Conservation (phyloP, 2,888 invertebrate genomes). For the Bedellia somnulentella region DNA sequence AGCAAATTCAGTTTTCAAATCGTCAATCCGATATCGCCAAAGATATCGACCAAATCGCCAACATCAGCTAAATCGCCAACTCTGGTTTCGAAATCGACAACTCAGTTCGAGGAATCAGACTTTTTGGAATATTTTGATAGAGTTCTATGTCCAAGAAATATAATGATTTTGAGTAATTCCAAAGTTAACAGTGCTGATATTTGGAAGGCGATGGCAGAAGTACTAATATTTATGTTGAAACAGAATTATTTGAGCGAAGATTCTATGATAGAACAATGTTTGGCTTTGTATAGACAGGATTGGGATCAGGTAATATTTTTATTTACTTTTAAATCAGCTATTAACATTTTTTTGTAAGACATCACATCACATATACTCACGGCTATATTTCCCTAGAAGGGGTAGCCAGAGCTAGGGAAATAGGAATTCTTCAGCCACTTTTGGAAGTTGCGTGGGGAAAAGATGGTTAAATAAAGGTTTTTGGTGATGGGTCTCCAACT, state of each 20-base stretch:
- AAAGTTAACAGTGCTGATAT: constrained; percentile 17
- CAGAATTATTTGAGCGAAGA: constrained; percentile 61
- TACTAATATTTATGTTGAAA: constrained; percentile 52
- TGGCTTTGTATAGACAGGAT: constrained; percentile 67
- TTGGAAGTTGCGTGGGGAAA: no score
- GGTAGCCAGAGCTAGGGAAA: no score
- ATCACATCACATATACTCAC: no score
- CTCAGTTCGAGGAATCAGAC: constrained; percentile 11
- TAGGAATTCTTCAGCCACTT: no score
- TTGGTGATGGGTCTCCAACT: no score
- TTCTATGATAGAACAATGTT: constrained; percentile 65
- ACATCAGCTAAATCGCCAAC: no score
- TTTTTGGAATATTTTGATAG: constrained; percentile 32
- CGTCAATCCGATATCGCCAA: neutral
- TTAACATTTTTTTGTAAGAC: neutral
- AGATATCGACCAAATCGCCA: no score
- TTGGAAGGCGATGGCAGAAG: constrained; percentile 39
- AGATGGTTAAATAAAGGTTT: no score
- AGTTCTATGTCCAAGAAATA: constrained; percentile 37
- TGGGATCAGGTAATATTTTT: constrained; percentile 60
- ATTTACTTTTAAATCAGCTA: neutral
- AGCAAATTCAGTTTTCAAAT: neutral
- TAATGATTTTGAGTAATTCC: constrained; percentile 25
- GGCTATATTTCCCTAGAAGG: no score
- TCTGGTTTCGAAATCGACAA: no score